phyloP scores from a whole-genome alignment of 2,888 invertebrate genomes.

The Baccha elongata region DNA sequence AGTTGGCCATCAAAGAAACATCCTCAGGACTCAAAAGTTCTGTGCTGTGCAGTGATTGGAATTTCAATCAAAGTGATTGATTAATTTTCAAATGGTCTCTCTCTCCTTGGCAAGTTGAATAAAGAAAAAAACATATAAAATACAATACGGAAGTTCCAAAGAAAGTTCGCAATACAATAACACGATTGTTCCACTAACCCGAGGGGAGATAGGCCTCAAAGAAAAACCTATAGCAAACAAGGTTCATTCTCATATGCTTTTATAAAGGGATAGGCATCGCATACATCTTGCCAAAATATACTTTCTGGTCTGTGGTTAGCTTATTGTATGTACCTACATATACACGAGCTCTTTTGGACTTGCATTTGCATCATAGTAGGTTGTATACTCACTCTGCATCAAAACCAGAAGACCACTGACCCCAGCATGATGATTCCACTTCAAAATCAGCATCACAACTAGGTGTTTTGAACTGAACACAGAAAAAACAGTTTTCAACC shows the following conservation, averaged over 20 bases:
- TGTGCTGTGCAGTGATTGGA: conserved; percentile 39
- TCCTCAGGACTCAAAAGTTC: conserved; percentile 28
- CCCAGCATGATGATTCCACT: conserved; percentile 34
- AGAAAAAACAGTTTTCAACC: conserved; percentile 16
- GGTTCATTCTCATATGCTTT: neutral
- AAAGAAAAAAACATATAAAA: conserved; percentile 5
- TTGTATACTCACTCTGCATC: conserved; percentile 48
- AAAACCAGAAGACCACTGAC: conserved; percentile 55
- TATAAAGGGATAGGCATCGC: conserved; percentile 32
- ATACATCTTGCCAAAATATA: conserved; percentile 38
- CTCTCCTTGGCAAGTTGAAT: neutral
- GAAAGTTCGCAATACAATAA: conserved; percentile 39
- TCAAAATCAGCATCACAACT: conserved; percentile 3
- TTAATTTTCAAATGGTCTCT: conserved; percentile 46
- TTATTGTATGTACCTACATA: neutral
- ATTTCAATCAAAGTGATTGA: conserved; percentile 67
- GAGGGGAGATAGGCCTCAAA: conserved; percentile 22
- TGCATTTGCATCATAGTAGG: conserved; percentile 39
- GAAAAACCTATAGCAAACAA: conserved; percentile 35
- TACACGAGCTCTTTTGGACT: conserved; percentile 8
- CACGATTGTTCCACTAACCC: conserved; percentile 28
- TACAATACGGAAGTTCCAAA: conserved; percentile 20
- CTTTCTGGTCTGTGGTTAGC: conserved; percentile 17
- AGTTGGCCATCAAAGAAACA: conserved; percentile 13
- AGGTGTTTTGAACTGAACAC: conserved; percentile 18